Percentiles rank a stretch among this genome's conserved stretches.
These are phyloP conservation scores for Emydura subglobosa DNA, from an alignment of 2,113 vertebrate species.

Conservation along the genomic window DNA sequence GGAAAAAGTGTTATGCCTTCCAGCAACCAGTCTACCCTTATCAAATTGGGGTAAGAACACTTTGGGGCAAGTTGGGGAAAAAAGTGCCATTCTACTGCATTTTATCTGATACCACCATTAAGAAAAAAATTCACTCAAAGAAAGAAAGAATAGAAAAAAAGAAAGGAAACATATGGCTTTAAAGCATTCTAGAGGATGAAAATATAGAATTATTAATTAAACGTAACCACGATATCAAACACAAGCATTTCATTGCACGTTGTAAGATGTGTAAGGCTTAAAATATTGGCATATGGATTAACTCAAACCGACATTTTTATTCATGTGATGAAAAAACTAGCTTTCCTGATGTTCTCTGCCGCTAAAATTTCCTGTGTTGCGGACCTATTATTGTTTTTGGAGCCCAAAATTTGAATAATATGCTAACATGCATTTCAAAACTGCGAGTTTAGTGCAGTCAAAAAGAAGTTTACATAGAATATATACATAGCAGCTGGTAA, in stretches of 20 bases:
- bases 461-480: neutral
- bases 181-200: neutral
- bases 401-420: neutral
- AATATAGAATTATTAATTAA: neutral
- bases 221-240: neutral
- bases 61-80: neutral
- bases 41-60: neutral
- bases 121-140: neutral
- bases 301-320: neutral
- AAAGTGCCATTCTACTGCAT: neutral
- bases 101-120: neutral
- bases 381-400: neutral
- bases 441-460: neutral
- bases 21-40: too few species aligned
- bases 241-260: neutral
- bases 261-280: neutral
- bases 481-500: neutral
- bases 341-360: neutral
- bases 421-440: neutral
- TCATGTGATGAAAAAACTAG: neutral
- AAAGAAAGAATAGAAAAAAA: neutral
- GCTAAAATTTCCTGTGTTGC: neutral
- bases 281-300: neutral
- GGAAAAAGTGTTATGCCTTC: too few species aligned
- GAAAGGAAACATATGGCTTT: neutral